A percentile compares a stretch with the other conserved stretches of the same genome.
phyloP scores from a whole-genome alignment of 2,797 vertebrate species.

The Hippoglossus hippoglossus region DNA sequence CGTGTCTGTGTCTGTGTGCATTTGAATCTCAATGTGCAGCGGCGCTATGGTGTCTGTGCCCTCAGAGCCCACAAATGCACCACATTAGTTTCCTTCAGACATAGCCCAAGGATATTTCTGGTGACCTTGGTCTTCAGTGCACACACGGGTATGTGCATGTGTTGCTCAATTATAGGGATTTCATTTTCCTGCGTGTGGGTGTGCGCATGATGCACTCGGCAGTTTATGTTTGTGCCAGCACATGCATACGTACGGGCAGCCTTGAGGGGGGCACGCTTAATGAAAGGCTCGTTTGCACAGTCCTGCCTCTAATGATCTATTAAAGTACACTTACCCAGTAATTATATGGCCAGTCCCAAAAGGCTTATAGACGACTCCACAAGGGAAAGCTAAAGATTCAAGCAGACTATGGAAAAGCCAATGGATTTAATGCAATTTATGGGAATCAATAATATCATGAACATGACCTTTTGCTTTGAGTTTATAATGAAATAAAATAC shows the following conservation, averaged over 20 bases:
- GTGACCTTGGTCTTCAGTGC: conserved; percentile 67
- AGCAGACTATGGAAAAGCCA: conserved; percentile 10
- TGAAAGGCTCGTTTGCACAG: conserved; percentile 71
- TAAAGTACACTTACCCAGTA: conserved; percentile 76
- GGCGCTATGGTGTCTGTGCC: conserved; percentile 23
- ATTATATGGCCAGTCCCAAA: conserved; percentile 72
- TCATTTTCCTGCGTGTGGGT: conserved; percentile 34
- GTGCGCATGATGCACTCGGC: conserved; percentile 16
- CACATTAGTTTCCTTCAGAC: conserved; percentile 60
- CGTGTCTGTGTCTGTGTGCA: not conserved
- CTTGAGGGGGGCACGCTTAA: conserved; percentile 70
- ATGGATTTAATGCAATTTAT: conserved; percentile 6
- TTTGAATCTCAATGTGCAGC: not conserved
- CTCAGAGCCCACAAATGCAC: conserved; percentile 38
- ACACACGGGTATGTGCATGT: conserved; percentile 37
- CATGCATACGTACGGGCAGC: conserved; percentile 43
- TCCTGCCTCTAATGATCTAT: conserved; percentile 77
- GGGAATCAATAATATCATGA: conserved; percentile 13
- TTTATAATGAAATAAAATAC: conserved; percentile 3
- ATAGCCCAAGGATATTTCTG: conserved; percentile 58
- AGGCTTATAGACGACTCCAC: conserved; percentile 50
- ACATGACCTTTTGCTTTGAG: conserved; percentile 32
- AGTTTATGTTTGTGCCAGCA: conserved; percentile 29
- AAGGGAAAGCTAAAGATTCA: conserved; percentile 45
- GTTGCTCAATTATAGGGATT: conserved; percentile 55